Evolutionary conservation across 2,888 invertebrate species (phyloP), one percentile per base, ranked within the genome.

Genomic region (Marasmarcha lunaedactyla): DNA sequence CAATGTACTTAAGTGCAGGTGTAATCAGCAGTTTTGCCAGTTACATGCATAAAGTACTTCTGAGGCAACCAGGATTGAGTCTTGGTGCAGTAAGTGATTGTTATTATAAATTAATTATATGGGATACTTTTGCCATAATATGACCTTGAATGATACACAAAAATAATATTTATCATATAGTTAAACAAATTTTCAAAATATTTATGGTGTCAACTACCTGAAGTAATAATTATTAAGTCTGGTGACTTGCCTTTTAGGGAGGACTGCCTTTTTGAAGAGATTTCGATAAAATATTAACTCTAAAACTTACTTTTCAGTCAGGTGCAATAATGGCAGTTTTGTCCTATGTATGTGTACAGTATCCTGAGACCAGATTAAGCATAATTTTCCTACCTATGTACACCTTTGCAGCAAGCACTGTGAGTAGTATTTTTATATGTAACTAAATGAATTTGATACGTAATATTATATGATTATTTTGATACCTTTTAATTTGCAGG

Each of bases 311-410:
- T 30, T 85, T 86, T 50, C 73, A 97, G 95, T 97, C 97, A 25
- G 98, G 98, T 43, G 97, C 98, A 37, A 94, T 98, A 51, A 92
- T 97, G 91, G 91, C 92, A 14, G 85, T 98, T 37, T 72, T 98
- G 44, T 92, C 93, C 14, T 94, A 91, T 62, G 90, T 94, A 1
- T 98, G 97, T 67, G 86, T 91, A 38, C 89, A 92, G 59, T 92
- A 91, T 71, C 98, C 98, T 3, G 92, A 98, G 49, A 91, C 92
- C n/a, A 86, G 88, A 64, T 81, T 99, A 42, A 90, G 90, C 56
- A 92, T 99, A 44, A 89, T 97, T 43, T 93, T 99, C 67, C 63
- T 99, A 49, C 97, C 97, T 2, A 89, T 92, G 81, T 86, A 94
- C 49, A 91, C 92, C 20, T 97, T 98, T 69, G 91, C 94, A 25